Evolutionary conservation across 92 coral and sea anemone genomes (phyloP), one percentile per base, ranked within the genome.

Genomic region (Palythoa grandiflora): DNA sequence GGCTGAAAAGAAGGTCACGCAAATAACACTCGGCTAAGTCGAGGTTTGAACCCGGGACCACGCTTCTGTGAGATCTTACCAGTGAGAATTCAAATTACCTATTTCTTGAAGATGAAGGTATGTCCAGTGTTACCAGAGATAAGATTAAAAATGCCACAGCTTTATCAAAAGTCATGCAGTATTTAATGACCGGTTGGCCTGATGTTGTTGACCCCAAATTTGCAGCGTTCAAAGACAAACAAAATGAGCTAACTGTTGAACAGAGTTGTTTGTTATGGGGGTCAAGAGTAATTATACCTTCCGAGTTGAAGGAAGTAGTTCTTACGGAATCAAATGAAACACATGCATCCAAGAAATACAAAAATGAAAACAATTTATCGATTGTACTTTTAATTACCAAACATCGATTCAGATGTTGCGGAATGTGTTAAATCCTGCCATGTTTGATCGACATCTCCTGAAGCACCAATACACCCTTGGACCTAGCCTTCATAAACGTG

Each of bases 221-320:
- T 7, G 59, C 38, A 52, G 38, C 88, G 8, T 87, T 53, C 38
- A 87, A 75, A 75, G 73, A 52, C 65, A 85, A 72, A 39, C 80
- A 48, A 19, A 47, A 88, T 59, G 88, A 91, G 39, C 40, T 89
- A 14, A 88, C 89, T 5, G 37, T 88, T 8, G 89, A 91, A 20
- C 90, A 88, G 76, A 92, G 88, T 9, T 87, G 89, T 57, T 35
- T 93, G 47, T 60, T 86, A 19, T 80, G 90, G 80, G 92, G 89
- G 5, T 38, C 77, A 44, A 77, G 78, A 8, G 91, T 88, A 3
- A 37, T 13, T 89, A 89, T 78, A 93, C 86, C 9, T 88, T 90
- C 47, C 68, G 71, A 5, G 84, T 84, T 71, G 12, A 6, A 52
- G 55, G 9, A 52, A 52, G 12, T 11, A 52, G 55, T 52, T 52